phyloP scores from a whole-genome alignment of 2,797 vertebrate genomes.

The Sebastolobus altivelis region DNA sequence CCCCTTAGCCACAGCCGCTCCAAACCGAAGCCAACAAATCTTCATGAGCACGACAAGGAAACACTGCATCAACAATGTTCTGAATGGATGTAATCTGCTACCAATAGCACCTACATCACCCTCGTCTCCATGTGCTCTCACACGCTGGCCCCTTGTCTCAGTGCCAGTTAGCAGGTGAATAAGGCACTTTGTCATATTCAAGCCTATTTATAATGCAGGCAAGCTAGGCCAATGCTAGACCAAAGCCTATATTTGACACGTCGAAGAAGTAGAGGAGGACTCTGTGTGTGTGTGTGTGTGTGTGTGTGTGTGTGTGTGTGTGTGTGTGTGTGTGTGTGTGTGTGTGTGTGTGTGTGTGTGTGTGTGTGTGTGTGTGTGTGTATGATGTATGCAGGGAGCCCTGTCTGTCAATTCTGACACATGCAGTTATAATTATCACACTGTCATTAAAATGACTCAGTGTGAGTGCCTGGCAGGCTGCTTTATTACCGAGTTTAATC shows the following conservation, averaged over 20 bases:
- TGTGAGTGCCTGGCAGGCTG: slow-evolving; percentile 80
- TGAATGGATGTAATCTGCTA: slow-evolving; percentile 11
- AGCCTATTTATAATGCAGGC: slow-evolving; percentile 51
- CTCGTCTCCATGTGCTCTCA: slow-evolving; percentile 12
- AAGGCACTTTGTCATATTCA: slow-evolving; percentile 45
- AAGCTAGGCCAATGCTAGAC: slow-evolving; percentile 30
- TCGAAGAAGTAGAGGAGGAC: slow-evolving; percentile 34
- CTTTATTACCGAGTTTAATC: slow-evolving; percentile 83
- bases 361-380: slow-evolving; percentile 20
- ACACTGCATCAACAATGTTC: background rate
- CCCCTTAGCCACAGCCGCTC: accelerated
- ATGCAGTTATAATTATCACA: slow-evolving; percentile 77
- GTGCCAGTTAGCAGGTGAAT: slow-evolving; percentile 46
- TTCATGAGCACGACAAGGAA: background rate
- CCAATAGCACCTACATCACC: background rate
- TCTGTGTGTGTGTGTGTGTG: slow-evolving; percentile 13
- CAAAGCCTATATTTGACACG: slow-evolving; percentile 52
- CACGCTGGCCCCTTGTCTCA: slow-evolving; percentile 15
- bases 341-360: slow-evolving; percentile 8
- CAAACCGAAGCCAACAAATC: no score
- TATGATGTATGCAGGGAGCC: slow-evolving; percentile 47
- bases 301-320: slow-evolving; percentile 15
- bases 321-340: background rate
- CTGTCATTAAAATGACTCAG: slow-evolving; percentile 78
- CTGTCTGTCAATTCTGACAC: slow-evolving; percentile 79